A percentile compares a stretch with the other conserved stretches of the same genome.
These are phyloP conservation scores for Echinops telfairi DNA, from an alignment of 2,113 vertebrate species.

Conservation along the genomic window DNA sequence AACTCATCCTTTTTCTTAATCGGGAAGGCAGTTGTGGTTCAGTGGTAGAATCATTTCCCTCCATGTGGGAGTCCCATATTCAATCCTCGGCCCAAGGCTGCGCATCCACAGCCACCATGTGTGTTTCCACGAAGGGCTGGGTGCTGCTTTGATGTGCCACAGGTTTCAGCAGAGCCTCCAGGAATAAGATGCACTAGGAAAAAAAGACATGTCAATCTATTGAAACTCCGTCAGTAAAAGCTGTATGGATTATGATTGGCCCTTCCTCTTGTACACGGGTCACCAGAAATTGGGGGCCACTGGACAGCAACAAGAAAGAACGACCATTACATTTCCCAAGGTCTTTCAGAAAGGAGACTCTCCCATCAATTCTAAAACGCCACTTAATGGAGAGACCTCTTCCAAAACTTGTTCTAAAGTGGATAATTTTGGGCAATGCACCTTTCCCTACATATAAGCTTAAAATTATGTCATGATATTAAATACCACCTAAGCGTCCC, in stretches of 20 bases:
- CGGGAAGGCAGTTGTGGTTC: not conserved
- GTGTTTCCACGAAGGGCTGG: not conserved
- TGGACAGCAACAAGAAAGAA: not conserved
- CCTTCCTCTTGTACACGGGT: not conserved
- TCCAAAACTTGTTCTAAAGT: not conserved
- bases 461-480: not conserved
- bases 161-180: not conserved
- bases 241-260: not conserved
- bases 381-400: not conserved
- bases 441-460: not conserved
- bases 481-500: not conserved
- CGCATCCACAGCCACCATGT: too few relatives aligned
- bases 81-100: too few relatives aligned
- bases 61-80: too few relatives aligned
- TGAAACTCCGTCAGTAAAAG: not conserved
- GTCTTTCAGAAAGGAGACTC: not conserved
- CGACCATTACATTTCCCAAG: not conserved
- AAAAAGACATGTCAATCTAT: not conserved
- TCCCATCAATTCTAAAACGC: not conserved
- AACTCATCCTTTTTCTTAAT: too few relatives aligned
- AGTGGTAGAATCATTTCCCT: not conserved
- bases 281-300: not conserved
- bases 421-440: not conserved
- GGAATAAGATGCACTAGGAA: too few relatives aligned
- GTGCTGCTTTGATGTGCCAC: not conserved